Evolutionary conservation across 2,797 vertebrate species (phyloP).

Genomic region (Notoglanidium macrostoma): DNA sequence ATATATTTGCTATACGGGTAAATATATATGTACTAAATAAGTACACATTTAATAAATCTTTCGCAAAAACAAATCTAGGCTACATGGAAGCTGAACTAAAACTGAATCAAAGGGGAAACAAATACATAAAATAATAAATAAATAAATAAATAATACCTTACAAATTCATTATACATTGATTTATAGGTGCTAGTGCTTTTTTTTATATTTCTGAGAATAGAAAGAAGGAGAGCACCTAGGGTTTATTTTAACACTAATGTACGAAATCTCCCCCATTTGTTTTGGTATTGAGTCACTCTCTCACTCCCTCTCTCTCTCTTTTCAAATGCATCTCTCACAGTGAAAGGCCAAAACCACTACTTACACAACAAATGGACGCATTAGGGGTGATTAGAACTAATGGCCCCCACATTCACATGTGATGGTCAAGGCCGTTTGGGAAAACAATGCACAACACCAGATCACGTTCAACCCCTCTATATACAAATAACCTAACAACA

Average conservation of each 20-base stretch:
- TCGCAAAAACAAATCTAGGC: not conserved
- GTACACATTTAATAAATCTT: not conserved
- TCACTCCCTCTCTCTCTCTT: constrained; percentile 66
- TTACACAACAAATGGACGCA: constrained; percentile 80
- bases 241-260: constrained; percentile 68
- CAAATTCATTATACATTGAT: not conserved
- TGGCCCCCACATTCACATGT: constrained; percentile 74
- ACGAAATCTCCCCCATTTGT: constrained; percentile 71
- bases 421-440: constrained; percentile 71
- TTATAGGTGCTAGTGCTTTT: not conserved
- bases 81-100: not conserved
- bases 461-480: constrained; percentile 69
- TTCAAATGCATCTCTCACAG: constrained; percentile 73
- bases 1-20: not conserved
- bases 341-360: constrained; percentile 72
- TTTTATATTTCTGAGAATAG: not conserved
- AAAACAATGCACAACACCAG: constrained; percentile 65
- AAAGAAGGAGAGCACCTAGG: not conserved
- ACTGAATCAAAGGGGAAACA: not conserved
- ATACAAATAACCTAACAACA: constrained; percentile 38
- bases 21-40: not conserved
- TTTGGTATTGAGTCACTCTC: constrained; percentile 61
- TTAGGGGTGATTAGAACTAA: constrained; percentile 79
- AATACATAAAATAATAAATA: not conserved
- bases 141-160: not conserved